Evolutionary conservation across 2,797 vertebrate genomes (phyloP).

Genomic region (Gambelia wislizenii): DNA sequence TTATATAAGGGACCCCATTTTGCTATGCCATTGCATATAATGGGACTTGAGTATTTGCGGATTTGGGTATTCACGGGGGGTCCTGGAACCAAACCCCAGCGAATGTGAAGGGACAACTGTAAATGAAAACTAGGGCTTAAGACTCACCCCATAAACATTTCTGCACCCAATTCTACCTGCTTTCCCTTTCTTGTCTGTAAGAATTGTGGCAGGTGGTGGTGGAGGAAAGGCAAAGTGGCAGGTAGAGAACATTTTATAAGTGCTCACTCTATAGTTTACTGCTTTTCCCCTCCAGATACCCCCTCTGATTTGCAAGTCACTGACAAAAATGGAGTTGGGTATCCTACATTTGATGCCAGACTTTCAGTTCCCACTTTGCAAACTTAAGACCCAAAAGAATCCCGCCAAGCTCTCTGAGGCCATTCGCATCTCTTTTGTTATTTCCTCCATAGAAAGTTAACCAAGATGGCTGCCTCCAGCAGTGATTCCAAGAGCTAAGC

Average conservation of each 20-base stretch:
- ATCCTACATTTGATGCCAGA: background rate
- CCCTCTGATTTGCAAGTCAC: background rate
- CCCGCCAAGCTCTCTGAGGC: background rate
- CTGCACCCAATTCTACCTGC: background rate
- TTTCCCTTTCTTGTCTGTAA: background rate
- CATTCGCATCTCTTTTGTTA: background rate
- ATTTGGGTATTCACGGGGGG: too few species aligned
- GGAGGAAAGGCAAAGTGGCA: background rate
- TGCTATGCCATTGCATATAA: too few species aligned
- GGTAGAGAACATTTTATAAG: background rate
- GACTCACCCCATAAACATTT: background rate
- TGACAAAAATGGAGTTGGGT: background rate
- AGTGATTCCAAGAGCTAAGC: background rate
- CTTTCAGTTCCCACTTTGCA: background rate
- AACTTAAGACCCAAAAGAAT: background rate
- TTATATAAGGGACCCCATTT: too few species aligned
- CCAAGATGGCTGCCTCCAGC: constrained; percentile 14
- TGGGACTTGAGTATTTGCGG: too few species aligned
- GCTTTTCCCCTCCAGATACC: background rate
- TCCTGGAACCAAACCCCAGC: too few species aligned
- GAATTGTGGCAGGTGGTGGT: background rate
- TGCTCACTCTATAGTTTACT: too few species aligned
- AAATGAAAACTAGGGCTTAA: too few species aligned
- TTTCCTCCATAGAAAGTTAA: background rate
- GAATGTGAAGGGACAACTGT: too few species aligned